phyloP scores from a whole-genome alignment of 2,113 vertebrate species.

The Tragelaphus imberbis region DNA sequence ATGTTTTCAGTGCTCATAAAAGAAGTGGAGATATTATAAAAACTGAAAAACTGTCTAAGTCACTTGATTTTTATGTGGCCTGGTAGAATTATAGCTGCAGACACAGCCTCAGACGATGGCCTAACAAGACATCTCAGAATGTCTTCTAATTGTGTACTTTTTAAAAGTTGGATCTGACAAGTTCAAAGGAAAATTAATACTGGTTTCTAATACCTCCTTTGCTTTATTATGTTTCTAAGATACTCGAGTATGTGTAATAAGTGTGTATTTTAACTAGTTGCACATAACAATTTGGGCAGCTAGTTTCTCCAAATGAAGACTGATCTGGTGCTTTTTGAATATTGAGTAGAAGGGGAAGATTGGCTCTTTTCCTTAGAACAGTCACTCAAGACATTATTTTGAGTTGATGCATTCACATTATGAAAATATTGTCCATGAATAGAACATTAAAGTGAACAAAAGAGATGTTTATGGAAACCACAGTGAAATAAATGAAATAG shows the following conservation, averaged over 20 bases:
- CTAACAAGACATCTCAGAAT: neutral
- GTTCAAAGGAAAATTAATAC: neutral
- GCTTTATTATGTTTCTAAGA: neutral
- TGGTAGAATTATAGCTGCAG: neutral
- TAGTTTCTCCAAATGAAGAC: constrained; percentile 4
- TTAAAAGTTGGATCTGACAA: neutral
- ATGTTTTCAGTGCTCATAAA: constrained; percentile 12
- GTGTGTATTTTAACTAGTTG: neutral
- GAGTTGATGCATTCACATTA: neutral
- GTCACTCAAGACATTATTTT: constrained; percentile 7
- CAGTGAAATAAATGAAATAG: neutral
- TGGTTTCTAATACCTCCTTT: neutral
- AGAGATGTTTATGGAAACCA: neutral
- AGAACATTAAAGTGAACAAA: constrained; percentile 25
- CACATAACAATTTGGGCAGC: neutral
- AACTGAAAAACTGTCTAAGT: neutral
- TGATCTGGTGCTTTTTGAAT: constrained; percentile 2
- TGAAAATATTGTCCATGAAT: constrained; percentile 8
- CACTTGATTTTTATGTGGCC: neutral
- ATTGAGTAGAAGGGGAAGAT: neutral
- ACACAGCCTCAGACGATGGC: neutral
- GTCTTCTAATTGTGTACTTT: neutral
- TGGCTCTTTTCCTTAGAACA: neutral
- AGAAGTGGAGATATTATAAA: neutral
- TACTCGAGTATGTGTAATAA: neutral